These are phyloP conservation scores for Sycophila texana DNA, from an alignment of 2,888 invertebrate genomes.

Conservation along the genomic window DNA sequence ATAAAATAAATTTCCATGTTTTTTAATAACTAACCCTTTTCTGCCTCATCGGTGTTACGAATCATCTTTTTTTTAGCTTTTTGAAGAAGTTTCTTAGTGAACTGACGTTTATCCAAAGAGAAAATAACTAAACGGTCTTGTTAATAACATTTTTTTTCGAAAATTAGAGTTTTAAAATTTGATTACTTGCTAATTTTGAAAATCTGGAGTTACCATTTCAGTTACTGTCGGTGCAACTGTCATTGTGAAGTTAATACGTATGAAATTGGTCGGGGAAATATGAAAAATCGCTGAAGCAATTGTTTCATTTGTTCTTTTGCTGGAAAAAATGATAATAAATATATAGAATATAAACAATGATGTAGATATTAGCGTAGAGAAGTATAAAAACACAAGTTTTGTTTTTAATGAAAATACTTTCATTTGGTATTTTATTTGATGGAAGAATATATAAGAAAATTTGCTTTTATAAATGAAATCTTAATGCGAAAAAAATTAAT, in stretches of 20 bases:
- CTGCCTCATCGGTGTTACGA: not conserved
- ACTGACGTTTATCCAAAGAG: too few relatives aligned
- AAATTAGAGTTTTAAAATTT: not conserved
- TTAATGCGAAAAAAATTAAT: conserved; percentile 17
- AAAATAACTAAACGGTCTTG: not conserved
- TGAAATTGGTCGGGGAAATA: conserved; percentile 36
- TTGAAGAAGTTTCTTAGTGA: too few relatives aligned
- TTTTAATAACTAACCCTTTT: conserved; percentile 22
- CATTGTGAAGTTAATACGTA: conserved; percentile 11
- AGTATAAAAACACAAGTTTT: not conserved
- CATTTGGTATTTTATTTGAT: conserved; percentile 46
- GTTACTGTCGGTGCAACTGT: conserved; percentile 23
- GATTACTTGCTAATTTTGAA: conserved; percentile 47
- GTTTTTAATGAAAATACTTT: conserved; percentile 42
- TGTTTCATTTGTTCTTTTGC: conserved; percentile 22
- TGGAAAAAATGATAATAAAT: not conserved
- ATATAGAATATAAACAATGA: too few relatives aligned
- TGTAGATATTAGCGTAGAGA: not conserved
- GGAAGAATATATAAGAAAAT: conserved; percentile 40
- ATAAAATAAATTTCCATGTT: not conserved
- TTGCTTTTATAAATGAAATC: conserved; percentile 43
- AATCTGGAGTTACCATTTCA: conserved; percentile 28
- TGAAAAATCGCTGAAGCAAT: not conserved
- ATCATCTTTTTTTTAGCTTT: conserved; percentile 31
- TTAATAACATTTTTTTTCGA: conserved; percentile 25